These are phyloP conservation scores for Eupsilia transversa DNA, from an alignment of 2,888 invertebrate species.

Conservation along the genomic window DNA sequence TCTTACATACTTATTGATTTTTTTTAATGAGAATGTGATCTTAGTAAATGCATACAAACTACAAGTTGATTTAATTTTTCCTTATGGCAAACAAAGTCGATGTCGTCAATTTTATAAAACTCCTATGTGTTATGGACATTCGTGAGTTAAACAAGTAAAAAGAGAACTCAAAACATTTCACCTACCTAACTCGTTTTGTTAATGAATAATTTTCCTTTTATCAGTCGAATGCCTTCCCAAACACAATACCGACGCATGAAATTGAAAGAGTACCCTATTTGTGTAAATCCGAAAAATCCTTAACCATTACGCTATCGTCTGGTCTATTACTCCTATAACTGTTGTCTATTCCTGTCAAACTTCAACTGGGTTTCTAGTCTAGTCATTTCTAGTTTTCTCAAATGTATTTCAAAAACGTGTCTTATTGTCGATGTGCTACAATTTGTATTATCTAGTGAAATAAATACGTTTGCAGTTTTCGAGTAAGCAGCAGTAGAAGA, in stretches of 20 bases:
- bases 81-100: not conserved
- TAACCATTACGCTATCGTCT: slow-evolving; percentile 46
- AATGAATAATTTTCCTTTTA: not conserved
- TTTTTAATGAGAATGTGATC: not conserved
- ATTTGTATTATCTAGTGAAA: slow-evolving; percentile 52
- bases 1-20: not conserved
- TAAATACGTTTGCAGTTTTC: slow-evolving; percentile 48
- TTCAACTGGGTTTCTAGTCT: slow-evolving; percentile 40
- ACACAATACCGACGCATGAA: slow-evolving; percentile 31
- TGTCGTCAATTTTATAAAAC: not conserved
- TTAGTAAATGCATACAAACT: slow-evolving; percentile 1
- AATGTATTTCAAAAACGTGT: slow-evolving; percentile 45
- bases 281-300: slow-evolving; percentile 50
- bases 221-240: slow-evolving; percentile 37
- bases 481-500: slow-evolving; percentile 29
- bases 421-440: slow-evolving; percentile 63
- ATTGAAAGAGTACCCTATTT: slow-evolving; percentile 44
- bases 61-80: not conserved
- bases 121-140: not conserved
- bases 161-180: not conserved
- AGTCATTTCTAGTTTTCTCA: slow-evolving; percentile 34
- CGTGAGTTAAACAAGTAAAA: not conserved
- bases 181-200: not conserved
- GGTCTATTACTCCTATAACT: slow-evolving; percentile 56
- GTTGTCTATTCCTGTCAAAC: slow-evolving; percentile 54